phyloP scores from a whole-genome alignment of 2,888 invertebrate species.

The Heliconius sara region DNA sequence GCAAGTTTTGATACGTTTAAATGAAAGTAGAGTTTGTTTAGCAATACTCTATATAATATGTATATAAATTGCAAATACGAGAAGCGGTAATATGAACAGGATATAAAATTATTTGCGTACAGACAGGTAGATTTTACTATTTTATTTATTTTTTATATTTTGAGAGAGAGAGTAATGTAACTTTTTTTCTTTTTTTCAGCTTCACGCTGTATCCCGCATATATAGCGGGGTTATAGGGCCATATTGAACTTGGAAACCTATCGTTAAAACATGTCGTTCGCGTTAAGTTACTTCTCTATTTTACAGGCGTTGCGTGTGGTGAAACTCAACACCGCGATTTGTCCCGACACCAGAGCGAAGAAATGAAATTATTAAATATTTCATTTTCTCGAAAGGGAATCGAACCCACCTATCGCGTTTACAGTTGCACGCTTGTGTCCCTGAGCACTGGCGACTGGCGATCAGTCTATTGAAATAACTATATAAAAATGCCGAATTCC shows the following conservation, averaged over 20 bases:
- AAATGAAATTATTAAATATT: no score
- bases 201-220: neutral
- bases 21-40: neutral
- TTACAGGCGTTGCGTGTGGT: no score
- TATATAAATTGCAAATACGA: neutral
- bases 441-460: no score
- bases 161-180: no score
- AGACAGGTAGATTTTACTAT: neutral
- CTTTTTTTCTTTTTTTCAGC: neutral
- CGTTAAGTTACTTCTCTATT: neutral
- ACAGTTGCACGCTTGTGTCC: no score
- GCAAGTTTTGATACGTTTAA: slow-evolving; percentile 10
- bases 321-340: no score
- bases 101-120: neutral
- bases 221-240: neutral
- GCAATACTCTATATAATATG: neutral
- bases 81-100: neutral
- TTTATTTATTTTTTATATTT: no score
- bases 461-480: no score
- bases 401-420: no score
- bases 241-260: neutral
- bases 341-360: no score
- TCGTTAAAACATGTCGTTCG: neutral
- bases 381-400: no score
- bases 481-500: no score